Evolutionary conservation across 2,113 vertebrate species (phyloP), one percentile per base, ranked within the genome.

Genomic region (Cercopithecus mona): DNA sequence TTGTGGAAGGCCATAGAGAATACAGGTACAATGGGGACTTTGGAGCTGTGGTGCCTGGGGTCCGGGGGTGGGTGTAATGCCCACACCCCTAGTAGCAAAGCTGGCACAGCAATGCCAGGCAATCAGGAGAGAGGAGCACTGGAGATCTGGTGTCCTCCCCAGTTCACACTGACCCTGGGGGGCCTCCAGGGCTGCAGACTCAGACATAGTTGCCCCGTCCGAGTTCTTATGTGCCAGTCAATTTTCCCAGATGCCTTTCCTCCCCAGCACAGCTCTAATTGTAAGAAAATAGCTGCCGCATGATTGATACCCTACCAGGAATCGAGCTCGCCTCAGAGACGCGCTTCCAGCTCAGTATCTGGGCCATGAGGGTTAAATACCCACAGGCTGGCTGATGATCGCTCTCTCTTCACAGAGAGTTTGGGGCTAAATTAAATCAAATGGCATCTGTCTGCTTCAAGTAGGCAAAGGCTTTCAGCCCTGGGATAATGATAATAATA

Each of bases 21-120:
- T 52, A 90, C 98, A 98, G 98, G 99, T 99, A 98, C 0, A 2
- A 2, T 20, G 5, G 55, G 70, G 1, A 23, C 8, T 27, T 30
- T 1, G 14, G 88, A 73, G 12, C 30, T 2, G 1, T 4, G 75
- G 12, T 11, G 25, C 14, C 0, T 0, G 61, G 20, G 25, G 61
- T 13, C 16, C 0, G 0, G 25, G 38, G 0, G 13, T 22, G 45
- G 0, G 32, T 23, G 45, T 20, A 23, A 22, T 3, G 35, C 30
- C 75, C 4, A 13, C 0, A 0, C 14, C 38, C 11, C 27, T 57
- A 45, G 14, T 4, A 45, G 57, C 55, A 10, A 76, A 48, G 64
- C 84, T 23, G 20, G 16, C 1, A 5, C 23, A 0, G 32, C 1
- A 1, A 50, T 14, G 13, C 14, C 14, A 50, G 61, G 32, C 4